Evolutionary conservation across 2,888 invertebrate species (phyloP), one percentile per base, ranked within the genome.

Genomic region (Mamestra brassicae): DNA sequence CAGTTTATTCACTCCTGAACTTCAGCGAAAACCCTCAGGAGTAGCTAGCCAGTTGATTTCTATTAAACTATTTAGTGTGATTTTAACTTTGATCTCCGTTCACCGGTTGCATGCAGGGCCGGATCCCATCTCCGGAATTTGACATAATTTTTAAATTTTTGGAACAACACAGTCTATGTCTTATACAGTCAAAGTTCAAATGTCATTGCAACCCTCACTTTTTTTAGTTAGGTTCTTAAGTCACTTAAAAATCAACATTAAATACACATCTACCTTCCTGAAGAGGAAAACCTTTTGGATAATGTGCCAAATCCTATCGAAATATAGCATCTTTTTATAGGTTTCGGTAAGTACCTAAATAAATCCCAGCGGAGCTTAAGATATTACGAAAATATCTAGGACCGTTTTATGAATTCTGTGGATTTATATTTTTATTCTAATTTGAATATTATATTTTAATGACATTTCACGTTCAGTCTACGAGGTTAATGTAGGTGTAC

Each of bases 41-140:
- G 63, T 55, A 61, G 10, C 42, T 65, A 68, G 42, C 34, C 55
- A 70, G 60, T 72, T 72, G 66, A 77, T 71, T 71, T 81, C 62
- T 74, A 58, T 70, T 61, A 67, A 79, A 83, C 75, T 80, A 78
- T 80, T 83, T 77, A 76, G 64, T 57, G 71, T 84, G 78, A 84
- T 81, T 81, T 70, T 76, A 85, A 85, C 80, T 84, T 85, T 77
- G 71, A 83, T 84, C 83, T 74, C 50, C 17, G 60, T 71, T 72
- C 34, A 62, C 61, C 70, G 76, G 63, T 67, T 77, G 75, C 13
- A 36, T 1, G 70, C 80, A 84, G 84, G 75, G 77, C 45, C 61
- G 82, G 47, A 66, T 55, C 10, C 38, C 11, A 10, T 34, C 11
- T 10, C 2, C 26, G 6, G 17, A 52, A 50, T 50, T 52, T 7